Evolutionary conservation across 1,140 invertebrate species (phyloP), one percentile per base, ranked within the genome.

Genomic region (Oppia nitens): DNA sequence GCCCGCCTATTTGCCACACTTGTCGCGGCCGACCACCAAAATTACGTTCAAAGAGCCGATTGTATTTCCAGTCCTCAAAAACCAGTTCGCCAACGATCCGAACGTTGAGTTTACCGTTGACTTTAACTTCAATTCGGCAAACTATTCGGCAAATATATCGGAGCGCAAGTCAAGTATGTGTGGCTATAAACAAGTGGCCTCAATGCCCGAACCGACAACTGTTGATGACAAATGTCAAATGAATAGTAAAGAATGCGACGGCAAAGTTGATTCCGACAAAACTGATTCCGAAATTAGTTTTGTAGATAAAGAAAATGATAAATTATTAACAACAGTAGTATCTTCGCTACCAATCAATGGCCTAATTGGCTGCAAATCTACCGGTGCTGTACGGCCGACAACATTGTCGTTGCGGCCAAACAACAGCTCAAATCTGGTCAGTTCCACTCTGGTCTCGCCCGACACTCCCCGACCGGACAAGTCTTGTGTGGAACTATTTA

Each of bases 391-490:
- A 17, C 26, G 40, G 28, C 3, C 53, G 23, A 55, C 6, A 40
- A 55, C 20, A 52, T n/a, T 57, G 40, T 57, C 56, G 1, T 48
- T 57, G 20, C 14, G 47, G 6, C 12, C 48, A 3, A 57, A 57
- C 25, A 45, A 27, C 24, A 17, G 56, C 25, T 57, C 56, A 23
- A 49, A 57, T 25, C 57, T 68, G 54, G 63, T 67, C 12, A 69
- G 70, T n/a, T 68, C 69, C 47, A 72, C 69, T 17, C 59, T 73
- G 52, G 66, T 72, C 29, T 91, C 86, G 64, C 88, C 89, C 0
- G 89, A 93, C 69, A 93, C 89, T 0, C 89, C 89, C 11, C 72
- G 87, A 9, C 84, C 85, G 0, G 83, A 82, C 40, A 90, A 90
- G 67, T 82, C 83, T n/a, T 90, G 86, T 64, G 83, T 83, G 11